phyloP scores from a whole-genome alignment of 2,113 vertebrate species.

The Amblyopsis rosae region DNA sequence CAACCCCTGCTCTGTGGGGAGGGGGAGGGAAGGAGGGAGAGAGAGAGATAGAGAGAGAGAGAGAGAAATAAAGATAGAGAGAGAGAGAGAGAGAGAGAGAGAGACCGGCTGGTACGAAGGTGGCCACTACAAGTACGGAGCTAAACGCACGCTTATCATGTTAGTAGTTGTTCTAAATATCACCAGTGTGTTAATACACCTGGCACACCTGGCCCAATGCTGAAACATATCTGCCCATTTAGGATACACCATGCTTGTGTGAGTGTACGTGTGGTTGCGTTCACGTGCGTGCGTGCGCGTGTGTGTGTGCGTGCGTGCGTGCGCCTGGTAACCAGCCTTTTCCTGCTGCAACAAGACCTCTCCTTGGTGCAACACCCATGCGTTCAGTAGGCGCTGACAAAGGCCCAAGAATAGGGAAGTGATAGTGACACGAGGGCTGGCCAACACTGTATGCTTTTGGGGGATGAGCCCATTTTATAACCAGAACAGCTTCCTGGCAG shows the following conservation, averaged over 20 bases:
- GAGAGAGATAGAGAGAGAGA: constrained; percentile 33
- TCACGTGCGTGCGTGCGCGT: neutral
- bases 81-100: constrained; percentile 28
- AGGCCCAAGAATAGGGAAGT: constrained; percentile 62
- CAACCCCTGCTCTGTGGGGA: constrained; percentile 50
- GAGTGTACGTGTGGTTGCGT: constrained; percentile 10
- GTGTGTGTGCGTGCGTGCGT: constrained; percentile 5
- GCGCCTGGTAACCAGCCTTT: constrained; percentile 48
- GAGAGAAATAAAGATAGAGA: constrained; percentile 37
- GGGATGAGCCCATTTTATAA: constrained; percentile 59
- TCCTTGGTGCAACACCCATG: constrained; percentile 42
- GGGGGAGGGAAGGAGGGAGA: neutral
- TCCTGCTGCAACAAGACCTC: constrained; percentile 52
- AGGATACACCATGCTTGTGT: neutral
- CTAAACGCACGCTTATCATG: constrained; percentile 46
- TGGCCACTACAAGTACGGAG: constrained; percentile 7
- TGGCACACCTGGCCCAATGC: too few relatives aligned
- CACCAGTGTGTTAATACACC: neutral
- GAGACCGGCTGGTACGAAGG: neutral
- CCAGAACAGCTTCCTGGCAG: constrained; percentile 26
- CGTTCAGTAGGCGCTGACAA: constrained; percentile 58
- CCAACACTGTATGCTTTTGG: constrained; percentile 33
- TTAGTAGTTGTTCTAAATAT: constrained; percentile 25
- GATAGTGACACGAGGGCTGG: constrained; percentile 68
- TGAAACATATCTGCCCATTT: too few relatives aligned